A percentile compares a stretch with the other conserved stretches of the same genome.
These are phyloP conservation scores for Oreonectes daqikongensis DNA, from an alignment of 2,797 vertebrate genomes.

Conservation along the genomic window DNA sequence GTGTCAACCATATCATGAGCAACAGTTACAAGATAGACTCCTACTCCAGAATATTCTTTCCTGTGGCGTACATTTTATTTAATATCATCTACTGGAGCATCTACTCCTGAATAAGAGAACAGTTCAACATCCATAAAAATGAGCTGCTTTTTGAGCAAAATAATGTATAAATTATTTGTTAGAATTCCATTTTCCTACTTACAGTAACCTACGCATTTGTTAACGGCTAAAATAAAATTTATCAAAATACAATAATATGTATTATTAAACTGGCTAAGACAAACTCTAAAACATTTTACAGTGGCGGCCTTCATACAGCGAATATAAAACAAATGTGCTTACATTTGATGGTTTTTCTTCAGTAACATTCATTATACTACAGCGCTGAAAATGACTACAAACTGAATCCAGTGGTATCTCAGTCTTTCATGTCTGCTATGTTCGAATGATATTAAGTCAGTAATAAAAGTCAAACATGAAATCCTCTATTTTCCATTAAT, in stretches of 20 bases:
- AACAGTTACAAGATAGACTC: constrained; percentile 92
- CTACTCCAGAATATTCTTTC: constrained; percentile 89
- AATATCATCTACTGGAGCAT: constrained; percentile 92
- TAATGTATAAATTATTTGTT: constrained; percentile 14
- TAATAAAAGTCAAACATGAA: neutral
- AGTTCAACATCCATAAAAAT: neutral
- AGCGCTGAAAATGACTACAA: neutral
- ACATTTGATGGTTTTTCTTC: neutral
- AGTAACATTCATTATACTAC: neutral
- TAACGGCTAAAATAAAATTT: neutral
- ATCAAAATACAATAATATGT: constrained; percentile 1
- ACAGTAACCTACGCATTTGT: neutral
- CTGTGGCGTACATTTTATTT: constrained; percentile 86
- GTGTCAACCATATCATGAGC: constrained; percentile 82
- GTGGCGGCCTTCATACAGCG: neutral
- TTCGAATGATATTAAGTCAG: neutral
- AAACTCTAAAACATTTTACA: neutral
- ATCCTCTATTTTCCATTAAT: no score
- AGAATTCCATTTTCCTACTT: constrained; percentile 19
- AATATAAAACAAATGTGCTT: neutral
- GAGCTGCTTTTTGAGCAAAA: neutral
- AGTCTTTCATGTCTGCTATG: neutral
- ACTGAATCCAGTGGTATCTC: neutral
- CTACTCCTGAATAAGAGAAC: constrained; percentile 76
- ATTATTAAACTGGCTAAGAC: neutral